Conservation (phyloP, 1,140 invertebrate species). For the Lysiphlebus fabarum region DNA sequence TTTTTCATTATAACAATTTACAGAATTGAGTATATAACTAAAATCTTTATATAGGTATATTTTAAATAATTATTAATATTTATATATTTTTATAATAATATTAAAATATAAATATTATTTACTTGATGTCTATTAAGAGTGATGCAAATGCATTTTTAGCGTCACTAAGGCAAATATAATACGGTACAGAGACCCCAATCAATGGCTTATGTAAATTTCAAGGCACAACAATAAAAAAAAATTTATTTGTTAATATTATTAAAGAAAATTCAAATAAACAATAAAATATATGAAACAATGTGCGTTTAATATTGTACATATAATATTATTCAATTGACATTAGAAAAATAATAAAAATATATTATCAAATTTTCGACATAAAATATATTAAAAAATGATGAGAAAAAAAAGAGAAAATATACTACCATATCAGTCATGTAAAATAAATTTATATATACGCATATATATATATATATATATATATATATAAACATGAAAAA, state of each 20-base stretch:
- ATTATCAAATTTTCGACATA: too few relatives aligned
- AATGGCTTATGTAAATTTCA: conserved; percentile 50
- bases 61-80: background rate
- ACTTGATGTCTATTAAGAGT: conserved; percentile 46
- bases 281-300: too few relatives aligned
- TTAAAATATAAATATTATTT: conserved; percentile 51
- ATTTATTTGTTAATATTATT: too few relatives aligned
- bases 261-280: too few relatives aligned
- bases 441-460: too few relatives aligned
- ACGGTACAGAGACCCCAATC: conserved; percentile 30
- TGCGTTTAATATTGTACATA: too few relatives aligned
- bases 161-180: conserved; percentile 44
- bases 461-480: conserved; percentile 10
- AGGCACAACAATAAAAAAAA: conserved; percentile 41
- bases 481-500: conserved; percentile 28
- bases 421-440: too few relatives aligned
- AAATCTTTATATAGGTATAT: conserved; percentile 5
- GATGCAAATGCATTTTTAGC: conserved; percentile 43
- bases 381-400: too few relatives aligned
- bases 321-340: too few relatives aligned
- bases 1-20: conserved; percentile 25
- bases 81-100: conserved; percentile 38
- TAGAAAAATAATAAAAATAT: too few relatives aligned
- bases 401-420: too few relatives aligned
- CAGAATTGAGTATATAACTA: conserved; percentile 14